These are phyloP conservation scores for Baryphthengus martii DNA, from an alignment of 2,113 vertebrate genomes.

Conservation along the genomic window DNA sequence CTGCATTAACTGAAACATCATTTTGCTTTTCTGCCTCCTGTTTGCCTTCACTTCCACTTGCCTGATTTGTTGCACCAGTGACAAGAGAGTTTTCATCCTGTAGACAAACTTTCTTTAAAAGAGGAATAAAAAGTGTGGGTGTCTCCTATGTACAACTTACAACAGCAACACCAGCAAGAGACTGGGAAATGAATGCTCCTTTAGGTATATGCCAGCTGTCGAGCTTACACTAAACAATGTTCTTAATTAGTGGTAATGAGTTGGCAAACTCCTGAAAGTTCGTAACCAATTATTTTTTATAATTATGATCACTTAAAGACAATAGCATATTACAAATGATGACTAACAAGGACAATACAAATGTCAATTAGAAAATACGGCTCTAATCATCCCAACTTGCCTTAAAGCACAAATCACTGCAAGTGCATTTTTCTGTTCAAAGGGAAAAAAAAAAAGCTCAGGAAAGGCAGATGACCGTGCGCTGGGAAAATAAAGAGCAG, in stretches of 20 bases:
- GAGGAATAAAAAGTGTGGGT: background rate
- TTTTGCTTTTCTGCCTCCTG: background rate
- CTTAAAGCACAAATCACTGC: background rate
- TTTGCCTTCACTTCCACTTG: background rate
- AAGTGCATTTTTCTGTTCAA: background rate
- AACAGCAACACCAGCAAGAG: background rate
- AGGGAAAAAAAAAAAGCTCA: background rate
- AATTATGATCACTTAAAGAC: constrained; percentile 29
- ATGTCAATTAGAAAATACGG: constrained; percentile 23
- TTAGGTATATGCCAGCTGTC: constrained; percentile 33
- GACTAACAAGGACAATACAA: constrained; percentile 9
- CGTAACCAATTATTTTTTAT: background rate
- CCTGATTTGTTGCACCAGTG: background rate
- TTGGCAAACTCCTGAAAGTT: constrained; percentile 17
- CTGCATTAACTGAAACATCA: background rate
- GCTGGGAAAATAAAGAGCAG: background rate
- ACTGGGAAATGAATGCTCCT: background rate
- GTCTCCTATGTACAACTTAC: background rate
- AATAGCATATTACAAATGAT: background rate
- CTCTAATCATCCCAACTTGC: background rate
- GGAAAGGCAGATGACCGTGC: background rate
- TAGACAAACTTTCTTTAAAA: background rate
- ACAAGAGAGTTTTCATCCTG: background rate
- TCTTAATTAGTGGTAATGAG: constrained; percentile 40
- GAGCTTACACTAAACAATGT: background rate